A percentile compares a stretch with the other conserved stretches of the same genome.
These are phyloP conservation scores for Galagoides demidoff DNA, from an alignment of 2,797 vertebrate species.

Conservation along the genomic window DNA sequence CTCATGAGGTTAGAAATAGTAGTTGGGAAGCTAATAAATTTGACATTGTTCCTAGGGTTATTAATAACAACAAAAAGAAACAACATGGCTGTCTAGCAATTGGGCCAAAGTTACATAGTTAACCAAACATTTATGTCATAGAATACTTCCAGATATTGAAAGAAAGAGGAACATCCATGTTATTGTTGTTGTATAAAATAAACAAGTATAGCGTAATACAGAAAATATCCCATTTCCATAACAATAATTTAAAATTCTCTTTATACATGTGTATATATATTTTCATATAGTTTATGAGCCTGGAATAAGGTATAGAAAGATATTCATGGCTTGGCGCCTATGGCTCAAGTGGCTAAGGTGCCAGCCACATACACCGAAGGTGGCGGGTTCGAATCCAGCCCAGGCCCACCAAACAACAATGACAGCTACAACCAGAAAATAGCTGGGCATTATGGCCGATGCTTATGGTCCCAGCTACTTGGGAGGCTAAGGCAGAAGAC, in stretches of 20 bases:
- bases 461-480: too few species aligned
- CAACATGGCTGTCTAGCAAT: neutral
- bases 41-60: neutral
- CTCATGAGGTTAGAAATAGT: neutral
- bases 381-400: too few species aligned
- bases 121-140: neutral
- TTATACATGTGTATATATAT: neutral
- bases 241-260: neutral
- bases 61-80: conserved; percentile 11
- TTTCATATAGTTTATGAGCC: neutral
- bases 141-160: neutral
- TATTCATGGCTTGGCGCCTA: neutral
- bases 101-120: neutral
- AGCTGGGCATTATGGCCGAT: too few species aligned
- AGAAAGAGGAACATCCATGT: neutral
- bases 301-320: neutral
- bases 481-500: too few species aligned
- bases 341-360: too few species aligned
- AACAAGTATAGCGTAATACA: neutral
- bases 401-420: too few species aligned
- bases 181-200: conserved; percentile 32
- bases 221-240: conserved; percentile 22
- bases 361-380: too few species aligned
- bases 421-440: too few species aligned
- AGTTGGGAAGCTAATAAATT: neutral